Evolutionary conservation across 2,113 vertebrate genomes (phyloP), one percentile per base, ranked within the genome.

Genomic region (Hemibagrus wyckioides): DNA sequence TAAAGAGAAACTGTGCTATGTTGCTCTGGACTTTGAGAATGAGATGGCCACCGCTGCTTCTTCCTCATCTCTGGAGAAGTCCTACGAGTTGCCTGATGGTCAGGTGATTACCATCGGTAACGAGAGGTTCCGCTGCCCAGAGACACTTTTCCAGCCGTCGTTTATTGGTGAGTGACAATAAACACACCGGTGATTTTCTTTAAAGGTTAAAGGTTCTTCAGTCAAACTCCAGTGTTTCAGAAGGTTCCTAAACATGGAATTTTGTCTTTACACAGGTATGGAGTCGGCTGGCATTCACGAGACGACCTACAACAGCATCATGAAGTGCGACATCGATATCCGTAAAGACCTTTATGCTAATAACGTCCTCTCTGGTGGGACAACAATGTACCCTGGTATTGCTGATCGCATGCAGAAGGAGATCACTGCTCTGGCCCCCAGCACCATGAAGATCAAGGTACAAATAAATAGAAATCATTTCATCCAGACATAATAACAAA

Each of bases 71-170:
- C 95, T 99, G 94, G 98, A 99, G 95, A 99, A 99, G 93, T 99
- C 97, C 94, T 99, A 99, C 0, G 98, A 99, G 94, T 93, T 99
- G 41, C 98, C 98, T 0, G 98, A 99, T 0, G 98, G 98, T 56
- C 98, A 99, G 94, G 98, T 99, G 93, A 99, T 99, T 96, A 99
- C 98, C 92, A 99, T 99, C 0, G 98, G 98, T 87, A 99, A 99
- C 0, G 97, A 99, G 94, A 96, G 98, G 63, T 99, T 99, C 97
- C 97, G 98, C 89, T 99, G 98, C 93, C 98, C 98, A 0, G 97
- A 99, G 96, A 98, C 97, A 33, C 96, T 99, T 87, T 99, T 99
- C 96, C 97, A 99, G 93, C 98, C 98, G 0, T 99, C 98, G 79
- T 99, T 99, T 94, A 99, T 99, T 6, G 97, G 97, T 99, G 71